Conservation (phyloP, 2,888 invertebrate species). For the Mycalesis mineus region DNA sequence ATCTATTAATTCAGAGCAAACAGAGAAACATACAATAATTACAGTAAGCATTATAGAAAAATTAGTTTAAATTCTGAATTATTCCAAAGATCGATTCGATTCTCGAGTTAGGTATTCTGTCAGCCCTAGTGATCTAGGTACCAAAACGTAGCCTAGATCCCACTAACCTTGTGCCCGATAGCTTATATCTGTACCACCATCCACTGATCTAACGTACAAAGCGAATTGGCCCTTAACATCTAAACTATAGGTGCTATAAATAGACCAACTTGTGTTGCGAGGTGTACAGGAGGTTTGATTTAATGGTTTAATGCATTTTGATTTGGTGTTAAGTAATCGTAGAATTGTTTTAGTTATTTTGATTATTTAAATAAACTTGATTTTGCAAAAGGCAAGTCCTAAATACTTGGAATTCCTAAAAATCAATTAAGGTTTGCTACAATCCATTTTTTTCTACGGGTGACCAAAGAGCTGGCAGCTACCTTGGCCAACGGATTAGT, state of each 20-base stretch:
- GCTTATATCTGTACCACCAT: conserved; percentile 17
- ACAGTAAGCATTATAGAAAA: too few relatives aligned
- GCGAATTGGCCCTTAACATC: conserved; percentile 4
- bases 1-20: too few relatives aligned
- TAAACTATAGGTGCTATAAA: background rate
- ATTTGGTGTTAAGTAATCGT: conserved; percentile 8
- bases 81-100: too few relatives aligned
- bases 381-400: too few relatives aligned
- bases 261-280: background rate
- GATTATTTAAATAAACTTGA: background rate
- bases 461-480: too few relatives aligned
- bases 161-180: conserved; percentile 39
- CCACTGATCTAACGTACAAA: conserved; percentile 7
- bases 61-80: too few relatives aligned
- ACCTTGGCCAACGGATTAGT: too few relatives aligned
- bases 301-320: conserved; percentile 9
- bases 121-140: conserved; percentile 23
- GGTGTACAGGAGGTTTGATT: background rate
- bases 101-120: background rate
- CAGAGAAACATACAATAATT: too few relatives aligned
- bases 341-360: conserved; percentile 2
- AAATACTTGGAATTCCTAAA: too few relatives aligned
- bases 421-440: too few relatives aligned
- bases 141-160: conserved; percentile 39
- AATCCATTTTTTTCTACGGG: too few relatives aligned